Evolutionary conservation across 2,888 invertebrate genomes (phyloP).

Genomic region (Abrostola tripartita): DNA sequence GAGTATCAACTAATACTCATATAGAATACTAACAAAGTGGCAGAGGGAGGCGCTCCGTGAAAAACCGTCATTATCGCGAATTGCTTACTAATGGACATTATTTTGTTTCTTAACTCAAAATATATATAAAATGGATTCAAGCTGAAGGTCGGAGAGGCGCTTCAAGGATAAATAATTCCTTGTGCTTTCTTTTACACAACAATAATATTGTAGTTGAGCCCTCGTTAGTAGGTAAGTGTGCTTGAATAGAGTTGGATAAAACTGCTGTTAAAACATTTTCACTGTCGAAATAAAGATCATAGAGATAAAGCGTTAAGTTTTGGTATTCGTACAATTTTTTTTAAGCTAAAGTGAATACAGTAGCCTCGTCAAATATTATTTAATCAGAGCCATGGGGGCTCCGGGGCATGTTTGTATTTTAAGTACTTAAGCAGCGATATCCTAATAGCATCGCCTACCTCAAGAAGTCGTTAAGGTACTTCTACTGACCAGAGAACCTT

Average conservation of each 20-base stretch:
- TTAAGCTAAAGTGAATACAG: too few species aligned
- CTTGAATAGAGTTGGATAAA: not conserved
- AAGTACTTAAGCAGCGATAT: too few species aligned
- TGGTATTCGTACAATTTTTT: not conserved
- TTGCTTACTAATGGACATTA: slow-evolving; percentile 4
- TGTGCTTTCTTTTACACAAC: not conserved
- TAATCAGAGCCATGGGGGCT: too few species aligned
- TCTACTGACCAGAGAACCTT: too few species aligned
- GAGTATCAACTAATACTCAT: not conserved
- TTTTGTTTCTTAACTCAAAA: slow-evolving; percentile 4
- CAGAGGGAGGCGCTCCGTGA: not conserved
- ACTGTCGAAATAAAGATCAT: not conserved
- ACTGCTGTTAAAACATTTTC: not conserved
- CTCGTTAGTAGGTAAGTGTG: slow-evolving; percentile 24
- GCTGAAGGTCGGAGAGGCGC: not conserved
- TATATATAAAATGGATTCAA: not conserved
- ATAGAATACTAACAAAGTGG: not conserved
- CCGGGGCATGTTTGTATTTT: too few species aligned
- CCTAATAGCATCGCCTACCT: too few species aligned
- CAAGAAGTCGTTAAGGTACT: too few species aligned
- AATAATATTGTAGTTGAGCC: slow-evolving; percentile 4
- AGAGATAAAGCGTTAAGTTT: not conserved
- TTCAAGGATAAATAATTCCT: slow-evolving; percentile 1
- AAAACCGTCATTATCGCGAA: slow-evolving; percentile 5
- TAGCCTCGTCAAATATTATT: too few species aligned